Conservation (phyloP, 2,113 vertebrate species). For the Mixornis gularis region DNA sequence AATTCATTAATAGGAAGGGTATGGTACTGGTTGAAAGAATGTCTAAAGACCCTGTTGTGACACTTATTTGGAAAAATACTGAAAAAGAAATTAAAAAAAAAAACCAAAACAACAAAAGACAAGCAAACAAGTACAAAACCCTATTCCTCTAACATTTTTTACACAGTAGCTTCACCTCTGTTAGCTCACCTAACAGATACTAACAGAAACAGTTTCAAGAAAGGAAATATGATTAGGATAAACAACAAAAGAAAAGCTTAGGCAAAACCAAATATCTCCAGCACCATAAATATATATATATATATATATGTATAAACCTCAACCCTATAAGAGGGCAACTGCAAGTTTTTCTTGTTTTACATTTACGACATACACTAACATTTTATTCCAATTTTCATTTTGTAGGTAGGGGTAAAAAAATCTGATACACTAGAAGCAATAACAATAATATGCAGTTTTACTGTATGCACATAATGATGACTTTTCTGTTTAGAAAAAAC, state of each 20-base stretch:
- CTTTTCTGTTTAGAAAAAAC: not conserved
- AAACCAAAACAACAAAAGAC: rapidly evolving
- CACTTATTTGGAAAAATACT: not conserved
- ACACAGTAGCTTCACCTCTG: not conserved
- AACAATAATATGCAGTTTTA: not conserved
- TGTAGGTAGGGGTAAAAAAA: not conserved
- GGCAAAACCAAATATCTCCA: not conserved
- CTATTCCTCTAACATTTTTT: rapidly evolving
- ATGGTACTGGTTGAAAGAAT: not conserved
- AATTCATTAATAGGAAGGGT: not conserved
- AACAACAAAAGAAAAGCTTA: not conserved
- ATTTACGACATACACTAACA: not conserved
- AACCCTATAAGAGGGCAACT: not conserved
- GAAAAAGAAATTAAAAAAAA: not conserved
- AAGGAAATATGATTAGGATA: not conserved
- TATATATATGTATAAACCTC: not conserved
- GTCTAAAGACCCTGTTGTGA: not conserved
- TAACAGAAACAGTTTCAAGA: not conserved
- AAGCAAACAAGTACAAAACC: not conserved
- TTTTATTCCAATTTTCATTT: not conserved
- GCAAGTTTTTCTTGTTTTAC: not conserved
- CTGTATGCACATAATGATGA: not conserved
- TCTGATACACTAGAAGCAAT: not conserved
- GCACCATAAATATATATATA: not conserved
- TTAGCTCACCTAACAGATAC: not conserved